Base-by-base conservation (phyloP, 2,113 vertebrate species). In the Tychaedon coryphoeus region DNA sequence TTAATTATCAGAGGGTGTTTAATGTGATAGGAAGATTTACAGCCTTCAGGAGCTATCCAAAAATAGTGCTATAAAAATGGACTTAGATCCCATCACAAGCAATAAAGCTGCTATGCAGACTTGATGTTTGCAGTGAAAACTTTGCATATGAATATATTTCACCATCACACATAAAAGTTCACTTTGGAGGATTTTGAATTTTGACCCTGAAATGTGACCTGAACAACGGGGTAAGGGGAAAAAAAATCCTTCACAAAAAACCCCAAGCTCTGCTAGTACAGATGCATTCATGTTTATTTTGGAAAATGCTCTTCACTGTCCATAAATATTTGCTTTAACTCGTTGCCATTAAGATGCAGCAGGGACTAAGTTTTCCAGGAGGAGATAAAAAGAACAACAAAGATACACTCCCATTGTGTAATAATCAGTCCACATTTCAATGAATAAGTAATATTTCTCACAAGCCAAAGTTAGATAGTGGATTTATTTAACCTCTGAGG, bases 401-500 rank as follows among this genome's bases (percentile, higher is more conserved):
- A 97, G 94, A 97, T 98, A 93, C 92, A 86, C 92, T 95, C 90
- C 96, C 90, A 96, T 97, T 97, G 98, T 98, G 97, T 95, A 98
- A 98, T 98, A 98, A 98, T 98, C 97, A 97, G 97, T 82, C 96
- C 95, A 95, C 96, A 96, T 98, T 98, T 98, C 97, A 98, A 98
- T 98, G 97, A 98, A 98, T 98, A 98, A 98, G 97, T 98, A 98
- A 98, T 98, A 98, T 98, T 97, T 98, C 96, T 98, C 97, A 97
- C 97, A 97, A 97, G 96, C 93, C 95, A 95, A 97, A 97, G 96
- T 97, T 98, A 97, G 97, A 97, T 97, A 95, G 97, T 96, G 97
- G 96, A 98, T 98, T 98, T 98, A 98, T 98, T 99, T 99, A 99
- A 99, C 99, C 99, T 98, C 98, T 93, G 96, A 96, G 98, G 98